Base-by-base conservation (phyloP, 2,888 invertebrate species). In the Xanthorhoe spadicearia region DNA sequence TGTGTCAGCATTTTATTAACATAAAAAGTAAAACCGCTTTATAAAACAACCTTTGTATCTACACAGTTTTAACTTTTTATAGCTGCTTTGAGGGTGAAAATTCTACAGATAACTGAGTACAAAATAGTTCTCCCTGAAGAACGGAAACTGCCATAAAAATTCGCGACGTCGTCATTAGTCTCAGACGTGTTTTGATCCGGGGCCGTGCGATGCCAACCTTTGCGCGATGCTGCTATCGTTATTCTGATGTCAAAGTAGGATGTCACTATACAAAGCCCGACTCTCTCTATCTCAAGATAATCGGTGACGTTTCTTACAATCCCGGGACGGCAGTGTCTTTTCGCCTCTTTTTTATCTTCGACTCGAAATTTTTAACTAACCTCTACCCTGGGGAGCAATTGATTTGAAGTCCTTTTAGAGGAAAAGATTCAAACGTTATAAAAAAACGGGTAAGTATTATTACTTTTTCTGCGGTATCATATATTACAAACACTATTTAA, bases 101-200 rank as follows among this genome's bases (percentile, higher is more conserved):
- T 86, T 88, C 86, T 83, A 83, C 82, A 82, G 84, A 82, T 83
- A 84, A 84, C 84, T 82, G 81, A 78, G 82, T 86, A 87, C 84
- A 88, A 88, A n/a, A 88, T 85, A 86, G 84, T 85, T 83, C 83
- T 82, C 85, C 86, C 88, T 76, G 74, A 83, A 85, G 87, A 84
- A 83, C 82, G 82, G 80, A 84, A 86, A 86, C 83, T 85, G 83
- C 88, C 83, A 86, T 90, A 89, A 91, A 90, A 90, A 89, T 88
- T 86, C 88, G 85, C 85, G 83, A 76, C 83, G 85, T 83, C 83
- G 85, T 89, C 90, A 90, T 91, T 92, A 91, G 89, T 86, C 85
- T 85, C 86, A 84, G 90, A 88, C 89, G 91, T 89, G 90, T 91
- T 90, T 91, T 89, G 91, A 90, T 90, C 87, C 86, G 83, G 78